Percentiles rank a stretch among this genome's conserved stretches.
Evolutionary conservation across 2,113 vertebrate species (phyloP).

Genomic region (Chloropsis cyanopogon): DNA sequence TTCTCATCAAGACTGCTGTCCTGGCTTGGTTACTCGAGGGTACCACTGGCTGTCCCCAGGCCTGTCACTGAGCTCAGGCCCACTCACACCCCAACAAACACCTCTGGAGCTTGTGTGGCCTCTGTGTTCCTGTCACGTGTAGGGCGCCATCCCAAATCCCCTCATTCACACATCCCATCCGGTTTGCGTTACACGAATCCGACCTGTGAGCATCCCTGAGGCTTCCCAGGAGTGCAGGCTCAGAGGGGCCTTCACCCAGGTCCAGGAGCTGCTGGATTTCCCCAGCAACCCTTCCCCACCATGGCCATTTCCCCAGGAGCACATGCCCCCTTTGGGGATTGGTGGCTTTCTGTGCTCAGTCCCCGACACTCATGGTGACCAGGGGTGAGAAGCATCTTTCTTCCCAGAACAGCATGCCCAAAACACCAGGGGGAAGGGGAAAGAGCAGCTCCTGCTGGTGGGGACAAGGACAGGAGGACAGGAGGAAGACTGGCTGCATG

Average conservation of each 20-base stretch:
- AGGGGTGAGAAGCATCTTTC: background rate
- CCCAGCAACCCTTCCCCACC: background rate
- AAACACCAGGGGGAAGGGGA: background rate
- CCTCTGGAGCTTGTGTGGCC: background rate
- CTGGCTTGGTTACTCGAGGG: background rate
- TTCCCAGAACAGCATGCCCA: background rate
- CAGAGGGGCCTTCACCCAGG: background rate
- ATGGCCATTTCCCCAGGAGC: background rate
- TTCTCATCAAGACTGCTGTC: background rate
- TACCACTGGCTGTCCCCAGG: accelerated
- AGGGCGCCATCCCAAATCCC: background rate
- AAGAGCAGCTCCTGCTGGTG: background rate
- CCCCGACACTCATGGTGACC: background rate
- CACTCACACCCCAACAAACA: accelerated
- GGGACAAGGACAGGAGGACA: background rate
- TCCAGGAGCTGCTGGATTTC: background rate
- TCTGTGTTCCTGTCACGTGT: accelerated
- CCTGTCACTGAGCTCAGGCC: background rate
- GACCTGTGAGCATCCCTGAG: background rate
- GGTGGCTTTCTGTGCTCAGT: background rate
- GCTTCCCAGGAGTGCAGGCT: background rate
- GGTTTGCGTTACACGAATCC: accelerated
- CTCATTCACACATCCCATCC: background rate
- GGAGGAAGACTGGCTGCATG: background rate
- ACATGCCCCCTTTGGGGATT: accelerated